A percentile compares a stretch with the other conserved stretches of the same genome.
phyloP scores from a whole-genome alignment of 35 echinoderm and acorn worm species.

The Stichopus chloronotus region DNA sequence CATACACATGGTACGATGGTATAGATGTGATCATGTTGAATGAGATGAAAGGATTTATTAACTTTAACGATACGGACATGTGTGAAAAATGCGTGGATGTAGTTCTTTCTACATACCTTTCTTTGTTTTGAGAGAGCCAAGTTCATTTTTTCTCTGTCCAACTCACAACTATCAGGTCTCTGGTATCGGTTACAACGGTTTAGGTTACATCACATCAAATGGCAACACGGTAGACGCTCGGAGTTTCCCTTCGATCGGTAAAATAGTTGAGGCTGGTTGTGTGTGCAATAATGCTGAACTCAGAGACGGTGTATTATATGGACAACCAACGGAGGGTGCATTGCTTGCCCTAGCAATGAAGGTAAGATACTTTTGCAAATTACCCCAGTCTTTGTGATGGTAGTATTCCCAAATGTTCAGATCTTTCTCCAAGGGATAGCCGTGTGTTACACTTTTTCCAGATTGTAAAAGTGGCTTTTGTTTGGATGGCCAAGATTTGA shows the following conservation, averaged over 20 bases:
- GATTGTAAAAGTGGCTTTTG: no score
- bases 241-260: constrained; percentile 80
- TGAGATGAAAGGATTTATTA: no score
- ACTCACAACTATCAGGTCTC: constrained; percentile 62
- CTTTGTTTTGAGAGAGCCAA: no score
- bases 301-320: constrained; percentile 67
- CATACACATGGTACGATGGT: no score
- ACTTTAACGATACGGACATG: no score
- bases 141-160: no score
- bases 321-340: constrained; percentile 95
- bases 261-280: constrained; percentile 81
- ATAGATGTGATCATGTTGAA: no score
- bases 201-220: constrained; percentile 64
- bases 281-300: constrained; percentile 96
- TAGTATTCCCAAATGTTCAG: not conserved
- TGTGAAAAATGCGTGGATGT: no score
- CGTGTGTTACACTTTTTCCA: no score
- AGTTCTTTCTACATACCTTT: no score
- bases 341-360: constrained; percentile 79
- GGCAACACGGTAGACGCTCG: constrained; percentile 44
- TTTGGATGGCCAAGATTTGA: no score
- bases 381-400: not conserved
- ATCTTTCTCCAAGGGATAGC: not conserved
- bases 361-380: constrained; percentile 49
- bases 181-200: constrained; percentile 91